Percentiles rank a stretch among this genome's conserved stretches.
Conservation (phyloP, 2,888 invertebrate genomes). For the Dusona sp. region DNA sequence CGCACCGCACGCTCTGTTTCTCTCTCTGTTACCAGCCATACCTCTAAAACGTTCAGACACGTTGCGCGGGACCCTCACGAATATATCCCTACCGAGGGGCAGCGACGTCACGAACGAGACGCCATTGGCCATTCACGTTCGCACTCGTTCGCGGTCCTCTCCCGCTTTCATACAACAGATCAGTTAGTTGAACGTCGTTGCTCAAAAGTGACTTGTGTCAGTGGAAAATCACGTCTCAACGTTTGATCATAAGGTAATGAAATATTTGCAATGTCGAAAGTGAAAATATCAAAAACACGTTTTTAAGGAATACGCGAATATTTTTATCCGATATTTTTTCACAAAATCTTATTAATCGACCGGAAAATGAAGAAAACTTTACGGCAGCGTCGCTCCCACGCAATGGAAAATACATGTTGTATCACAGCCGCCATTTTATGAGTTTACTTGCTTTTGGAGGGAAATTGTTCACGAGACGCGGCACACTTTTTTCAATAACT, state of each 20-base stretch:
- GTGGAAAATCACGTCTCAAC: conserved; percentile 45
- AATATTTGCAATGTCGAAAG: background rate
- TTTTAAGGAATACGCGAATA: background rate
- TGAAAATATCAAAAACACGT: conserved; percentile 29
- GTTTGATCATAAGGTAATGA: conserved; percentile 56
- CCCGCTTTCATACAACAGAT: conserved; percentile 59
- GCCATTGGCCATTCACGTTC: conserved; percentile 63
- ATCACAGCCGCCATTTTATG: conserved; percentile 80
- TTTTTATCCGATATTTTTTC: conserved; percentile 15
- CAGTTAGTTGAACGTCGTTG: conserved; percentile 68
- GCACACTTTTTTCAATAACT: conserved; percentile 28
- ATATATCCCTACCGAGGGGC: conserved; percentile 31
- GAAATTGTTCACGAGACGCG: conserved; percentile 74
- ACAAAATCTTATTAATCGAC: background rate
- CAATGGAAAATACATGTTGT: conserved; percentile 72
- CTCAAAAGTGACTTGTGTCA: conserved; percentile 62
- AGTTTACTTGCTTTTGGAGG: conserved; percentile 81
- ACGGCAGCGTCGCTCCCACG: conserved; percentile 72
- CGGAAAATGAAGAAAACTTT: conserved; percentile 56
- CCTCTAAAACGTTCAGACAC: conserved; percentile 2
- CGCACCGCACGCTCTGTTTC: background rate
- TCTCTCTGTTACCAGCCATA: conserved; percentile 56
- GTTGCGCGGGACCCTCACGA: background rate
- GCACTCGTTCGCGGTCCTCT: conserved; percentile 14
- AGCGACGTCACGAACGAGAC: conserved; percentile 53